Conservation (phyloP, 2,888 invertebrate genomes). For the Hololepta plana region DNA sequence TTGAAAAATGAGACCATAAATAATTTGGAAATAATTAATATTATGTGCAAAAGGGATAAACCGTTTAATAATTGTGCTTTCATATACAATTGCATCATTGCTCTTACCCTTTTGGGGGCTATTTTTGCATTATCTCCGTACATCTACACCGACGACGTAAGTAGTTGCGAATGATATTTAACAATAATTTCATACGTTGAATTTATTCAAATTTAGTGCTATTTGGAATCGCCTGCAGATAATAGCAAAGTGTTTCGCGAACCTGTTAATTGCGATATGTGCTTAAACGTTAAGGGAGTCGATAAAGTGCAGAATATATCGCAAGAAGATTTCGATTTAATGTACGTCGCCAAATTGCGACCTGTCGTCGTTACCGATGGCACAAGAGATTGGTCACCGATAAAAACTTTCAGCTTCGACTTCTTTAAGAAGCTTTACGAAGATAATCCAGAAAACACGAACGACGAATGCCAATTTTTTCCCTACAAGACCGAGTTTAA, state of each 20-base stretch:
- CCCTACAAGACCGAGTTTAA: conserved; percentile 79
- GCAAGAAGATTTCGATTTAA: conserved; percentile 47
- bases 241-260: conserved; percentile 42
- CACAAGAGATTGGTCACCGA: conserved; percentile 63
- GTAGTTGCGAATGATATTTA: conserved; percentile 1
- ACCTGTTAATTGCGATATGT: conserved; percentile 66
- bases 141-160: no score
- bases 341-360: conserved; percentile 55
- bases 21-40: conserved; percentile 10
- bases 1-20: conserved; percentile 10
- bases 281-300: conserved; percentile 42
- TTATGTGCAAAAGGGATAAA: conserved; percentile 6
- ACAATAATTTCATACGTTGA: background rate
- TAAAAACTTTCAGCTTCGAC: conserved; percentile 40
- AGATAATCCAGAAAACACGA: conserved; percentile 14
- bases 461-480: conserved; percentile 72
- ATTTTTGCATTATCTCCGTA: no score
- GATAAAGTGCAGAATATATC: conserved; percentile 48
- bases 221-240: conserved; percentile 20
- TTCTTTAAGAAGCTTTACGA: conserved; percentile 65
- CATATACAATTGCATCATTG: no score
- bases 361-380: conserved; percentile 81
- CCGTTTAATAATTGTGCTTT: no score
- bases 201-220: conserved; percentile 16
- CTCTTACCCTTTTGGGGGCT: no score